Evolutionary conservation across 2,888 invertebrate genomes (phyloP), one percentile per base, ranked within the genome.

Genomic region (Sericinus montela): DNA sequence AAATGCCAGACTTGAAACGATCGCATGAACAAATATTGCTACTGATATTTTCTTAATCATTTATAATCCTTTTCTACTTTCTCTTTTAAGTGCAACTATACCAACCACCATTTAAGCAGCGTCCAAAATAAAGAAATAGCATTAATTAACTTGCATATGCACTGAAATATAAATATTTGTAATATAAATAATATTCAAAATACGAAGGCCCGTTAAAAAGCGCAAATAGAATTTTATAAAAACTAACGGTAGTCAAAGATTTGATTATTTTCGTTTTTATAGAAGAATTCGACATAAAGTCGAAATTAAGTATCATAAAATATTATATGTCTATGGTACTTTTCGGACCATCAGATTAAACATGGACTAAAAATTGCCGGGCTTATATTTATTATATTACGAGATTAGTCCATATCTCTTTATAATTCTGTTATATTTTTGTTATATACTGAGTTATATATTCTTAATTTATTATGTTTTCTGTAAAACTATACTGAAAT

Each of bases 21-120:
- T 47, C 28, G 44, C 28, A 19, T 49, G 40, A 11, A 43, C 23
- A 38, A 16, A 13, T 37, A 37, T 25, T 42, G 39, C 69, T 68
- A 29, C n/a, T 38, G 49, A 48, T 51, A 47, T 55, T 58, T 52
- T 57, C 56, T 58, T 62, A 58, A 88, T 91, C 90, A 91, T 83
- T 91, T 85, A 69, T 91, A 91, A 80, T 91, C 91, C 62, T 81
- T 84, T 52, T 91, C 91, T 66, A 91, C 91, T 75, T 80, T 87
- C 61, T 89, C 90, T 87, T 91, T 91, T 69, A 91, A 85, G 68
- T 86, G 81, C 80, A 88, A 66, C 87, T 88, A 75, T 50, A 50
- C 42, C 40, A 75, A 84, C 90, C 90, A 90, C 87, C 90, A 83
- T 75, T 63, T 56, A 81, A 86, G 89, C 89, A 82, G 89, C 89